Conservation (phyloP, 2,888 invertebrate species). For the Therioaphis trifolii region DNA sequence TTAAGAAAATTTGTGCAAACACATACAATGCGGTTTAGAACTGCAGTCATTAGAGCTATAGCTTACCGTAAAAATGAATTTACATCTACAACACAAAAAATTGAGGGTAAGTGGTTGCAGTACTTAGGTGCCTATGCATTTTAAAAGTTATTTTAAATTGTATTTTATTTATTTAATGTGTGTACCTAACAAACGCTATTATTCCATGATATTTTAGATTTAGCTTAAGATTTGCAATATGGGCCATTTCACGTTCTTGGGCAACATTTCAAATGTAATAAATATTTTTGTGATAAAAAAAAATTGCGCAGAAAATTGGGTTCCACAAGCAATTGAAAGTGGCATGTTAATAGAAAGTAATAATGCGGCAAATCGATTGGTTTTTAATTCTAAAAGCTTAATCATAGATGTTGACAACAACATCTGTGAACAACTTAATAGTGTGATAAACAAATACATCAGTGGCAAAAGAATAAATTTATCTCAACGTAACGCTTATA, state of each 20-base stretch:
- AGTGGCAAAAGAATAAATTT: constrained; percentile 6
- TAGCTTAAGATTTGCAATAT: constrained; percentile 13
- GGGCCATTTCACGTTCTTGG: constrained; percentile 12
- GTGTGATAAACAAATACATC: constrained; percentile 12
- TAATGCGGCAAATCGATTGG: neutral
- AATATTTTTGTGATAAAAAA: constrained; percentile 6
- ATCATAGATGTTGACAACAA: constrained; percentile 18
- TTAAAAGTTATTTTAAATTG: no score
- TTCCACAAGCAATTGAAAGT: neutral
- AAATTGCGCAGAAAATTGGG: neutral
- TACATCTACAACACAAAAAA: neutral
- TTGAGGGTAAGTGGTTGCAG: neutral
- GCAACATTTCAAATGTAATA: neutral
- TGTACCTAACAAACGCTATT: neutral
- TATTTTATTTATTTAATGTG: neutral
- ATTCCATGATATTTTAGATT: neutral
- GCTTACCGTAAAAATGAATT: neutral
- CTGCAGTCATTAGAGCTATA: neutral
- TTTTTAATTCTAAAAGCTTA: constrained; percentile 18
- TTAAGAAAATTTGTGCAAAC: neutral
- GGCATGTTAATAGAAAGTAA: constrained; percentile 14
- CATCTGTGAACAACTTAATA: constrained; percentile 19
- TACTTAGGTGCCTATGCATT: neutral
- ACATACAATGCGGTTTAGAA: neutral
- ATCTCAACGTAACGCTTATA: constrained; percentile 14